Evolutionary conservation across 2,888 invertebrate species (phyloP).

Genomic region (Zhuqinia jingwanae): DNA sequence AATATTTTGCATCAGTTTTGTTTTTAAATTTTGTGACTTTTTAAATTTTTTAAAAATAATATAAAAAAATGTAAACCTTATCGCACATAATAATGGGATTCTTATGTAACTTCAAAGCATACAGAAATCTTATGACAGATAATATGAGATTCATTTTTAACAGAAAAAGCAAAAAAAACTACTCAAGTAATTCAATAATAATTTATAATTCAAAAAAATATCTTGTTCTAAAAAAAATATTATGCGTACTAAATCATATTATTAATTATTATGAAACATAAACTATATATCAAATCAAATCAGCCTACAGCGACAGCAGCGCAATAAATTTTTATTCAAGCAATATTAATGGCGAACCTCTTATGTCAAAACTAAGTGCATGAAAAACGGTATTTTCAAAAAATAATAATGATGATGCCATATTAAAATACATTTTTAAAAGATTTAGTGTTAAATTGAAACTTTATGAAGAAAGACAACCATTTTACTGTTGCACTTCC

Average conservation of each 20-base stretch:
- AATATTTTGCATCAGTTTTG: too few relatives aligned
- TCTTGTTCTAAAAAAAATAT: too few relatives aligned
- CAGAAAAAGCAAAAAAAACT: too few relatives aligned
- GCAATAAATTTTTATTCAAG: slow-evolving; percentile 57
- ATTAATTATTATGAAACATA: background rate
- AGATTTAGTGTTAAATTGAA: slow-evolving; percentile 26
- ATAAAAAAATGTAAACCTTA: too few relatives aligned
- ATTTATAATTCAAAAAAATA: background rate
- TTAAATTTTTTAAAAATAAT: too few relatives aligned
- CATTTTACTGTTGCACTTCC: slow-evolving; percentile 74
- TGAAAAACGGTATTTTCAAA: slow-evolving; percentile 64
- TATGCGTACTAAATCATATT: too few relatives aligned
- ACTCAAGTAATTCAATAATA: too few relatives aligned
- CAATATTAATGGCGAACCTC: slow-evolving; percentile 56
- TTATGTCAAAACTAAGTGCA: slow-evolving; percentile 52
- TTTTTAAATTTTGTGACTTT: too few relatives aligned
- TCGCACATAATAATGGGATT: slow-evolving; percentile 28
- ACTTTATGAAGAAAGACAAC: slow-evolving; percentile 70
- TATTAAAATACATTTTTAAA: slow-evolving; percentile 51
- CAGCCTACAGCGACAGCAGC: slow-evolving; percentile 50
- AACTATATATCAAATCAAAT: background rate
- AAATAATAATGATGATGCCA: slow-evolving; percentile 68
- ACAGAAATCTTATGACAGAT: background rate
- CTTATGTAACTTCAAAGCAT: slow-evolving; percentile 5
- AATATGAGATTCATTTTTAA: background rate